Conservation (phyloP, 2,113 vertebrate species). For the Amazona vittata region DNA sequence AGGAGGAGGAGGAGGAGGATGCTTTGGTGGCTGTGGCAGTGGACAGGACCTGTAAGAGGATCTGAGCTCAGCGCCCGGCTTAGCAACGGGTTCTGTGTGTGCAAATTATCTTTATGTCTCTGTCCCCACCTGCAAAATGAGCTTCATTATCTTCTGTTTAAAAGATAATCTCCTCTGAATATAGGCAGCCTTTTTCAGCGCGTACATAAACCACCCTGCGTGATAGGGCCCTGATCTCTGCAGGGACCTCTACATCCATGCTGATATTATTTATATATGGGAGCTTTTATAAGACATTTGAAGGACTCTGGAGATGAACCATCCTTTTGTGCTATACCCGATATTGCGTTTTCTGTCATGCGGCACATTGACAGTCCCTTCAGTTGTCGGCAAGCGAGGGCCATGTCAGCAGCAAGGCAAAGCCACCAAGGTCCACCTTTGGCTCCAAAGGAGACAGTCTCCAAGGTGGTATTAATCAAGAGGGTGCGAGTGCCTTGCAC, state of each 20-base stretch:
- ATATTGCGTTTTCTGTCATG: slow-evolving; percentile 11
- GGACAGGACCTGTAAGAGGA: not conserved
- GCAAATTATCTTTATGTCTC: slow-evolving; percentile 38
- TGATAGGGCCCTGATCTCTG: not conserved
- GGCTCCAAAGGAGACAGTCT: not conserved
- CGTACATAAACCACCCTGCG: not conserved
- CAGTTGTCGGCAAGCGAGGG: not conserved
- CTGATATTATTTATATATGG: slow-evolving; percentile 45
- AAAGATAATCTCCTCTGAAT: slow-evolving; percentile 26
- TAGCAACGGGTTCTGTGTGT: not conserved
- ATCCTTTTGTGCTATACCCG: not conserved
- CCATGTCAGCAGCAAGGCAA: not conserved
- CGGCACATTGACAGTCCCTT: not conserved
- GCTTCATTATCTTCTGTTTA: slow-evolving; percentile 46
- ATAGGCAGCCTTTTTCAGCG: not conserved
- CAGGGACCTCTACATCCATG: not conserved
- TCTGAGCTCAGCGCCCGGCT: not conserved
- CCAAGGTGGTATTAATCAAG: not conserved
- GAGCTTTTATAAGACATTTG: not conserved
- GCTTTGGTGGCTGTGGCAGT: not conserved
- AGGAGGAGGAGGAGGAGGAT: not conserved
- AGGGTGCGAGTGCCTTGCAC: accelerated
- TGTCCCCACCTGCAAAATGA: slow-evolving; percentile 51
- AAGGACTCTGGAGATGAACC: not conserved
- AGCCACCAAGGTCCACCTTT: not conserved